Evolutionary conservation across 2,797 vertebrate genomes (phyloP).

Genomic region (Clarias pachynema): DNA sequence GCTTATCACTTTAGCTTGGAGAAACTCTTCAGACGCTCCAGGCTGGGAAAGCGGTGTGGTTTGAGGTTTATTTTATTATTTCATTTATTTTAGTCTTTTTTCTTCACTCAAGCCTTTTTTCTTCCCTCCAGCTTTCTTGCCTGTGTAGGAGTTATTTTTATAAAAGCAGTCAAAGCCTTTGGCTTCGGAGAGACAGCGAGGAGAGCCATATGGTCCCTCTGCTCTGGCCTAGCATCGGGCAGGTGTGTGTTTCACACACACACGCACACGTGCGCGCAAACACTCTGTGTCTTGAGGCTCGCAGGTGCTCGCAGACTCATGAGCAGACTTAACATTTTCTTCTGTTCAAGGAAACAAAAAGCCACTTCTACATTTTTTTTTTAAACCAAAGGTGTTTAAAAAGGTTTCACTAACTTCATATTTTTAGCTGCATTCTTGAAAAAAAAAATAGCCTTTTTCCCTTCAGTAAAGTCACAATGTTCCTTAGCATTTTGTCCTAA

Average conservation of each 20-base stretch:
- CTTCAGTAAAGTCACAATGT: background rate
- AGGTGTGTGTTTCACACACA: conserved; percentile 53
- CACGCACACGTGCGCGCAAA: conserved; percentile 47
- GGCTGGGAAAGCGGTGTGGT: conserved; percentile 10
- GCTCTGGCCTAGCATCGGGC: conserved; percentile 50
- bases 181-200: conserved; percentile 52
- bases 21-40: background rate
- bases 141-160: conserved; percentile 58
- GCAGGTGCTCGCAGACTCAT: conserved; percentile 41
- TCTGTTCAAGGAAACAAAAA: background rate
- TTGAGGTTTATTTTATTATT: conserved; percentile 22
- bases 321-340: conserved; percentile 33
- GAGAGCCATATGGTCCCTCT: conserved; percentile 57
- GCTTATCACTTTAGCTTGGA: background rate
- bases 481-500: background rate
- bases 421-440: background rate
- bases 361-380: background rate
- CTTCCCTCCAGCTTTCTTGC: conserved; percentile 38
- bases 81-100: conserved; percentile 29
- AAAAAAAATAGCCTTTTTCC: background rate
- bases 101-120: conserved; percentile 13
- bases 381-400: background rate
- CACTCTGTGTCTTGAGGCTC: conserved; percentile 27
- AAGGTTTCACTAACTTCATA: background rate
- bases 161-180: conserved; percentile 59